phyloP scores from a whole-genome alignment of 2,113 vertebrate species.

The Zosterops japonicus region DNA sequence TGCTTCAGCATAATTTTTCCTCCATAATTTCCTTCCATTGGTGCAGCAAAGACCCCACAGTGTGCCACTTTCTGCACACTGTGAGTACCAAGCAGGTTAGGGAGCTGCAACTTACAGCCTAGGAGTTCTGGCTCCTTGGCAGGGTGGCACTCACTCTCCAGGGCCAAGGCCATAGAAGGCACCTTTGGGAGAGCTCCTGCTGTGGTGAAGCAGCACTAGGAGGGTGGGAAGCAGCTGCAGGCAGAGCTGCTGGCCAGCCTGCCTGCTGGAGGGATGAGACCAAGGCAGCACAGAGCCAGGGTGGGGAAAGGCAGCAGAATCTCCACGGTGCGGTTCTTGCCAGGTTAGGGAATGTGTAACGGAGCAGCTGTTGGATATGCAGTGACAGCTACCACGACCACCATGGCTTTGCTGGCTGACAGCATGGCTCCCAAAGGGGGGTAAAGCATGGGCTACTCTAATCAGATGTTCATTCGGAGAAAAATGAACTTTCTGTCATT shows the following conservation, averaged over 20 bases:
- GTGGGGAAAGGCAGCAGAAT: not conserved
- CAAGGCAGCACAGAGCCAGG: not conserved
- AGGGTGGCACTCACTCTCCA: not conserved
- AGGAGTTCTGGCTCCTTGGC: not conserved
- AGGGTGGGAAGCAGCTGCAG: conserved; percentile 30
- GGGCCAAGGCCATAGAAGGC: not conserved
- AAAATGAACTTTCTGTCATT: conserved; percentile 67
- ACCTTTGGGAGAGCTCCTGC: not conserved
- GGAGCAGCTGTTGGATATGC: conserved; percentile 61
- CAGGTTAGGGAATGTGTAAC: conserved; percentile 60
- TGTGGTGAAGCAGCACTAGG: not conserved
- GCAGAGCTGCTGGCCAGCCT: not conserved
- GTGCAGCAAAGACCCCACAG: not conserved
- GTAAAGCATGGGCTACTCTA: conserved; percentile 55
- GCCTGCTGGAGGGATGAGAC: not conserved
- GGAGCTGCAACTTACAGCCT: not conserved
- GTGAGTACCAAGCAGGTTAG: not conserved
- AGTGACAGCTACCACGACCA: conserved; percentile 54
- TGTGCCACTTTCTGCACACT: not conserved
- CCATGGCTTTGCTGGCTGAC: conserved; percentile 59
- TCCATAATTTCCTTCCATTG: not conserved
- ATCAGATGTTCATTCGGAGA: conserved; percentile 57
- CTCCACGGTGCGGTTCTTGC: not conserved
- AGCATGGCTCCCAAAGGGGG: conserved; percentile 57
- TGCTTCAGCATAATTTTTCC: not conserved